Evolutionary conservation across 2,888 invertebrate species (phyloP), one percentile per base, ranked within the genome.

Genomic region (Lepidochrysops patricia): DNA sequence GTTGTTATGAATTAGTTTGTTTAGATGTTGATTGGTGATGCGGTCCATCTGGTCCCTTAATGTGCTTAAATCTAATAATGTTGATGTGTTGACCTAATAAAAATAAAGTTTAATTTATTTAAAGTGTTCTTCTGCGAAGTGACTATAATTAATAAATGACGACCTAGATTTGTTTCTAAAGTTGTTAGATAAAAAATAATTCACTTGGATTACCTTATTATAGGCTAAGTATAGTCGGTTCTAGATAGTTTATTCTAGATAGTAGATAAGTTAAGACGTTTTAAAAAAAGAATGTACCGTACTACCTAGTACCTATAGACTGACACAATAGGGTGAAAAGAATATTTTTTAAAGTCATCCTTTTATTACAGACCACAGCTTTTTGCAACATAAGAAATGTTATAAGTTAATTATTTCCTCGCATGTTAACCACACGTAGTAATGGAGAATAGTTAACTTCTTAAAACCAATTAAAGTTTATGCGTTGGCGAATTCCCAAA

Each of bases 391-490:
- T n/a, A n/a, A 13, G 35, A 4, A 35, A 13, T 35, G 13, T 35
- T 35, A 35, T 13, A 3, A 37, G 37, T 2, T 19, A 37, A 37
- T 37, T 37, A 37, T 15, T 37, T 19, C 2, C 37, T 15, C 7
- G 7, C 9, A 37, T 37, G 5, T 2, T 15, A 29, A 5, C 7
- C 29, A 15, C 35, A 13, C 13, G 35, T 15, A 15, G 9, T 15
- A 37, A 49, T 25, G 25, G 25, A 4, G 25, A n/a, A 49, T 25
- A 49, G 12, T 12, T 49, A 1, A 13, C n/a, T 49, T 49, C 25
- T n/a, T 25, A n/a, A 27, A 52, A 52, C 29, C 15, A 15, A 52
- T 52, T 52, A 57, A 57, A 62, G 59, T 25, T 58, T 57, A 7
- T 52, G 52, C 13, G 9, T 26, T 52, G 52, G 52, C 27, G 29